Evolutionary conservation across 2,113 vertebrate species (phyloP), one percentile per base, ranked within the genome.

Genomic region (Dipodomys stephensi): DNA sequence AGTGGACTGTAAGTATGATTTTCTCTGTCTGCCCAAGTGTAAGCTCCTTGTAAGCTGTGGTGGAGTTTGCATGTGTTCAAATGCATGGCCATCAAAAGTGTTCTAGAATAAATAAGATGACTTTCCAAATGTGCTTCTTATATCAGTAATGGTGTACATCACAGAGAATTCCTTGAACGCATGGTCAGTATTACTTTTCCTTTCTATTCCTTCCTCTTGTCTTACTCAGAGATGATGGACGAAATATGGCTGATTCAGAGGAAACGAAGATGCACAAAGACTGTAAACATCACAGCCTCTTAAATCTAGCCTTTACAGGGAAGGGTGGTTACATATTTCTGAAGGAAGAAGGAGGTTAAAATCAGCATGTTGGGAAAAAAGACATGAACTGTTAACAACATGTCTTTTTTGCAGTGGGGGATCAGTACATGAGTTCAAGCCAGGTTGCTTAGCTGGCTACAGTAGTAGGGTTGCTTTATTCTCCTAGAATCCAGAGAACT

Each of bases 401-500:
- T 49, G 88, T 71, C 94, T 73, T 87, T 93, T 27, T 77, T 82
- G 83, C 64, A 62, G 72, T 13, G 53, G 53, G 53, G 53, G 53
- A 90, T 95, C 32, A 87, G 83, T n/a, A 73, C 69, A 19, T 44
- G 62, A 77, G 72, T 89, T 92, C 71, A 91, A 94, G 81, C 83
- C 88, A 81, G 74, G 60, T 73, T 95, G 78, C 71, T 44, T 87
- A 83, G 67, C 67, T 87, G 87, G 64, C 78, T 93, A 65, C 32
- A 76, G 1, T 44, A 77, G 83, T 83, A 95, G 32, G 18, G 74
- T 57, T 71, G 67, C 82, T 93, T 93, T 35, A 32, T 93, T 97
- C 92, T 90, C 96, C 88, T 86, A 93, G 92, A 95, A 95, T 86
- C 81, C 74, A 88, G 67, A 57, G 53, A 57, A 57, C 15, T 57